A percentile compares a stretch with the other conserved stretches of the same genome.
Conservation (phyloP, 2,797 vertebrate species). For the Bradypodion ventrale region DNA sequence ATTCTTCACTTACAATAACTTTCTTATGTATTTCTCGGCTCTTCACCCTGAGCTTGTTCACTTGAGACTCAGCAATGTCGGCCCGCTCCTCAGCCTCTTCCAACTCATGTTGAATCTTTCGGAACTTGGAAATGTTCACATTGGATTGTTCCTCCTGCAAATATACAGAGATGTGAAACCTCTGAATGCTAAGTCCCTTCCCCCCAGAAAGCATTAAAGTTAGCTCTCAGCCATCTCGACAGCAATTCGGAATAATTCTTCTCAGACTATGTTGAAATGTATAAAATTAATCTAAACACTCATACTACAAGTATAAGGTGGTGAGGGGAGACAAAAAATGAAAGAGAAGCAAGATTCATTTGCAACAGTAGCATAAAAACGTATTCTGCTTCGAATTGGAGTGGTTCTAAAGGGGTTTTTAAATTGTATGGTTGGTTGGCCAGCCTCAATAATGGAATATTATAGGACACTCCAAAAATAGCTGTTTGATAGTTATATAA, state of each 20-base stretch:
- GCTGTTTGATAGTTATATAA: neutral
- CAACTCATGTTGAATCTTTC: constrained; percentile 81
- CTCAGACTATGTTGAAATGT: neutral
- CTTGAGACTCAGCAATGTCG: constrained; percentile 79
- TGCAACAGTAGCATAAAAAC: too few species aligned
- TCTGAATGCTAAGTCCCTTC: neutral
- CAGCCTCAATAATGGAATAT: neutral
- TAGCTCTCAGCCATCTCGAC: neutral
- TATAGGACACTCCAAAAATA: neutral
- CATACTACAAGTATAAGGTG: too few species aligned
- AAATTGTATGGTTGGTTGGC: neutral
- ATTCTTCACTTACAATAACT: constrained; percentile 68
- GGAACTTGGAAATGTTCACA: constrained; percentile 78
- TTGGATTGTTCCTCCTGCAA: constrained; percentile 84
- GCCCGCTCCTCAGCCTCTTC: constrained; percentile 79
- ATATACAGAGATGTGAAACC: neutral
- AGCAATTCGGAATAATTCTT: neutral
- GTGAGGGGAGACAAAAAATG: too few species aligned
- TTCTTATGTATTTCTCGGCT: constrained; percentile 75
- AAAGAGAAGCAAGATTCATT: too few species aligned
- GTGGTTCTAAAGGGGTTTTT: neutral
- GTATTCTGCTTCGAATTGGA: too few species aligned
- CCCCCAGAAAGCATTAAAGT: neutral
- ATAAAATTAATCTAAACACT: neutral
- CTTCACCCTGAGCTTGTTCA: constrained; percentile 78